A percentile compares a stretch with the other conserved stretches of the same genome.
These are phyloP conservation scores for Ictalurus furcatus DNA, from an alignment of 2,113 vertebrate genomes.

Conservation along the genomic window DNA sequence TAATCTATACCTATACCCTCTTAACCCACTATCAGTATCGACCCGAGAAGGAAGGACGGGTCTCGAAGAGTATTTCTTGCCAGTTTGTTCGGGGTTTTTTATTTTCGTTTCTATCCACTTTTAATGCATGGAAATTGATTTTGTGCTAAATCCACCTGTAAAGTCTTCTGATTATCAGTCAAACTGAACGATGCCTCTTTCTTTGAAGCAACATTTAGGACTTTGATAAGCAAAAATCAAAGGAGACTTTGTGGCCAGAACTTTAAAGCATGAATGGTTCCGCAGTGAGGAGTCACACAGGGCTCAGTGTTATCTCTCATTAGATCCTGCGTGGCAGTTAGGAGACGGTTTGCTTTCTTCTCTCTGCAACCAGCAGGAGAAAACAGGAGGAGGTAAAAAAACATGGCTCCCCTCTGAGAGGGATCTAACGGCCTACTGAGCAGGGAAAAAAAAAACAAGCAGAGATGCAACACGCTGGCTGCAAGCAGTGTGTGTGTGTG, in stretches of 20 bases:
- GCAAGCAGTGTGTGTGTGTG: conserved; percentile 13
- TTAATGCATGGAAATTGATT: neutral
- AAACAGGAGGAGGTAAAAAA: conserved; percentile 49
- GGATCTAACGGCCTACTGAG: conserved; percentile 14
- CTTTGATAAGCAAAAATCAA: conserved; percentile 28
- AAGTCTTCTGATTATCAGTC: neutral
- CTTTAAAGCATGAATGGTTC: conserved; percentile 16
- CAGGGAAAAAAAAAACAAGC: conserved; percentile 7
- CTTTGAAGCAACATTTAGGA: conserved; percentile 14
- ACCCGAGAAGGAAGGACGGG: neutral
- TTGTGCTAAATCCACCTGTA: neutral
- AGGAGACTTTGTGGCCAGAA: conserved; percentile 10
- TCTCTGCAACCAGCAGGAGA: conserved; percentile 49
- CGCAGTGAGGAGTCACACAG: neutral
- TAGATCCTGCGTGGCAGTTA: conserved; percentile 48
- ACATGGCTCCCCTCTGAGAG: conserved; percentile 36
- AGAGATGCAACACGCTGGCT: conserved; percentile 27
- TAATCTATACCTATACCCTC: neutral
- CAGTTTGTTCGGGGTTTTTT: neutral
- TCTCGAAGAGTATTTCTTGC: neutral
- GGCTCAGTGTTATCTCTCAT: conserved; percentile 45
- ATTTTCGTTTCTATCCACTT: neutral
- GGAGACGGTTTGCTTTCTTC: conserved; percentile 49
- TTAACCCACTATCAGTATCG: neutral
- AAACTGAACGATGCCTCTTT: neutral